Evolutionary conservation across 2,888 invertebrate species (phyloP), one percentile per base, ranked within the genome.

Genomic region (Xestia xanthographa): DNA sequence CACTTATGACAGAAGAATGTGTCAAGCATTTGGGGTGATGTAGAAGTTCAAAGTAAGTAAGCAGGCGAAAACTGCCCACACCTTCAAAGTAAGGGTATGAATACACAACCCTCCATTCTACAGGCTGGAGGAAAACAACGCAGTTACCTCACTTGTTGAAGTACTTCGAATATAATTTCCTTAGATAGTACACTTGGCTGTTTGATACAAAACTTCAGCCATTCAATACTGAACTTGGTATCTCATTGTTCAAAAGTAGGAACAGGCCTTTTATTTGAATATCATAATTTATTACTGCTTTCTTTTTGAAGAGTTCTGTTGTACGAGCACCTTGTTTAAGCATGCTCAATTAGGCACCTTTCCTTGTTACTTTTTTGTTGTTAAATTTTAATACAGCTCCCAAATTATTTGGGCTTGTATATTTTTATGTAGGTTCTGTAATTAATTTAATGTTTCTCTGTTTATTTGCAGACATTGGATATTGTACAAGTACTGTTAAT

Each of bases 171-270:
- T 66, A 76, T 68, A 72, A 83, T 74, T 83, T 76, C 62, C 73
- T 34, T 12, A 73, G 72, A 75, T 70, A 73, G 41, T 56, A 75
- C 56, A 14, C 43, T 70, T 75, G 22, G 43, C 17, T 56, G 69
- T 70, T 75, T 72, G 65, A 79, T 71, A 79, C 56, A 75, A 72
- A 77, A 84, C 72, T 81, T 84, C 60, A 56, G 65, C 38, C 71
- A 78, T 80, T 77, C 78, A 66, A 78, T 84, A 75, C 60, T 14
- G 22, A 79, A 84, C 68, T 73, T 83, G 14, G 26, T 83, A 68
- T 79, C 71, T 77, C 50, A 62, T 83, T 79, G 69, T 85, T 84
- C 43, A 70, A 79, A 75, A 75, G 45, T 38, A 17, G 17, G 2
- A 62, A 45, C 2, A 48, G 29, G 66, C 71, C n/a, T 67, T 34